Percentiles rank a stretch among this genome's conserved stretches.
These are phyloP conservation scores for Podotricha telesiphe DNA, from an alignment of 2,888 invertebrate genomes.

Conservation along the genomic window DNA sequence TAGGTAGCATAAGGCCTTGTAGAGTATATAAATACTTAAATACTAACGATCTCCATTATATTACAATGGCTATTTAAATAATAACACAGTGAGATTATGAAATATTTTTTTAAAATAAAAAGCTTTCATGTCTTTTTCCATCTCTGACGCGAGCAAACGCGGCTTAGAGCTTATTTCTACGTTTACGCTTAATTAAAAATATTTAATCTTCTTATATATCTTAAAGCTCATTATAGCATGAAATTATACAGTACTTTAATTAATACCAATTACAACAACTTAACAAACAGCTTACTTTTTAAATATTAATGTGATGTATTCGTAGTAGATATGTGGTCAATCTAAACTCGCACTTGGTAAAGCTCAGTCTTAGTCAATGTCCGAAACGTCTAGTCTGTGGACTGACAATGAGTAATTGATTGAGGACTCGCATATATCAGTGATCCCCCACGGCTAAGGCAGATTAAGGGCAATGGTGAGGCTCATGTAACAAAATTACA, in stretches of 20 bases:
- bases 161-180: constrained; percentile 30
- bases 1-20: neutral
- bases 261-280: neutral
- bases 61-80: neutral
- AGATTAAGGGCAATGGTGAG: constrained; percentile 12
- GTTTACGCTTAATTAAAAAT: constrained; percentile 13
- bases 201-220: constrained; percentile 1
- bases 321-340: neutral
- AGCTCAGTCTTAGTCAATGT: constrained; percentile 18
- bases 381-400: constrained; percentile 26
- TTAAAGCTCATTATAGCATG: neutral
- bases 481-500: neutral
- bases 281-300: neutral
- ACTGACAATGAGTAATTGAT: constrained; percentile 32
- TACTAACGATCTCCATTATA: neutral
- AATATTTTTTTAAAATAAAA: constrained; percentile 23
- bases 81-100: constrained; percentile 10
- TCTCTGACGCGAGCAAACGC: constrained; percentile 20
- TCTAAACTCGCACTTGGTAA: neutral
- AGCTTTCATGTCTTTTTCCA: constrained; percentile 30
- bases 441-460: constrained; percentile 9
- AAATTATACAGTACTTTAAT: neutral
- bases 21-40: neutral
- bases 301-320: neutral
- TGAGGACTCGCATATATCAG: constrained; percentile 21